Percentiles rank a stretch among this genome's conserved stretches.
Conservation (phyloP, 1,140 invertebrate genomes). For the Anoplolepis gracilipes region DNA sequence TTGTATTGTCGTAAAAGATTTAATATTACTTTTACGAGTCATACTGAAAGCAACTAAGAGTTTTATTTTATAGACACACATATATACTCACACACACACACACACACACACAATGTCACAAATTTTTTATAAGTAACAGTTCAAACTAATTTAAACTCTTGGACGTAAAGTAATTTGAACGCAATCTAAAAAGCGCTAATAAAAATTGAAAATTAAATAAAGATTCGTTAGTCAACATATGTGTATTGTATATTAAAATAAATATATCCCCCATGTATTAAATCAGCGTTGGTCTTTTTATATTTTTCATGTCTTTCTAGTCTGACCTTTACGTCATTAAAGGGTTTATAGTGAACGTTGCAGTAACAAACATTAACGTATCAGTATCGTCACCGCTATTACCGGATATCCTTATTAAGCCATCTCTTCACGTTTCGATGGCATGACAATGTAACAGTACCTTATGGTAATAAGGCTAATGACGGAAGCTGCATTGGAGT, state of each 20-base stretch:
- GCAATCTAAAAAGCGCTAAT: background rate
- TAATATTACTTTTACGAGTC: background rate
- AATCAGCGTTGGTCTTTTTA: background rate
- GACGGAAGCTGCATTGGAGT: background rate
- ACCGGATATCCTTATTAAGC: background rate
- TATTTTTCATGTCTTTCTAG: background rate
- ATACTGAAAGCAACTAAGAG: background rate
- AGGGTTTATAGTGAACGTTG: background rate
- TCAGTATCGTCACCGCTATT: background rate
- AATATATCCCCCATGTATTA: background rate
- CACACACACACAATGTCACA: background rate
- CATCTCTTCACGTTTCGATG: constrained; percentile 22
- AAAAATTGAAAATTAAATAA: background rate
- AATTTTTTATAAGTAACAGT: background rate
- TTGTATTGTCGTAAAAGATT: background rate
- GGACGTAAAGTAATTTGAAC: background rate
- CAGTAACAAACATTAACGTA: constrained; percentile 37
- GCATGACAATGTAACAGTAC: background rate
- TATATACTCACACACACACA: too few species aligned
- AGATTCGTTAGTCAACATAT: background rate
- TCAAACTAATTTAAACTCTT: background rate
- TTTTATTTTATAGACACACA: background rate
- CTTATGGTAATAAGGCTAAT: constrained; percentile 8
- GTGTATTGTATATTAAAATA: constrained; percentile 25
- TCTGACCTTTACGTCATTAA: constrained; percentile 16